Base-by-base conservation (phyloP, 2,113 vertebrate species). In the Gorsachius goisagi region DNA sequence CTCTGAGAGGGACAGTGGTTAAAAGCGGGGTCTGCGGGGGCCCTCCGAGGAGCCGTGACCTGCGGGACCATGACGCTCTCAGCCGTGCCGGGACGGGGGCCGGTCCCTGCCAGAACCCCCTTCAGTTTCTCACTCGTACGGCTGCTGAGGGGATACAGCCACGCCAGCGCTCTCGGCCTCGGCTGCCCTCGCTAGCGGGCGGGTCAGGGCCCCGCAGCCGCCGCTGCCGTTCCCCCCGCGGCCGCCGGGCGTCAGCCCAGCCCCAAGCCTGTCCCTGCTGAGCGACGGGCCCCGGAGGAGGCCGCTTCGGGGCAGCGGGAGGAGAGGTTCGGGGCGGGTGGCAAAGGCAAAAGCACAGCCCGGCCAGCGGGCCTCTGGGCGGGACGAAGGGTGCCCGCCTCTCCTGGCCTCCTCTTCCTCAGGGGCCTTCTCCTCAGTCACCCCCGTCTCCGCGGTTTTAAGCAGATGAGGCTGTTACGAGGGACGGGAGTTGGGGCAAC, bases 241-340 rank as follows among this genome's bases (percentile, higher is more conserved):
- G 74, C 91, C 92, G n/a, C 95, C 41, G 79, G 95, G 82, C 22
- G 95, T 75, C 89, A 83, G 78, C 81, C 30, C 32, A 87, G 47
- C 30, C 58, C 45, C 55, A 22, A 5, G 33, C 1, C 23, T 15
- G 32, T 37, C 56, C 16, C 50, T 2, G 39, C 47, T 22, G 28
- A 44, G 50, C 37, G 3, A 3, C 10, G 24, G 12, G 44, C 17
- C 6, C 4, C 9, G 33, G 13, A 4, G 45, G 52, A 15, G 55
- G 59, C 20, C 41, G 26, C 64, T 24, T 5, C 9, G 33, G 20
- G 39, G 19, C 47, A 5, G 22, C 9, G 4, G 55, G 19, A 32
- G 27, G 37, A 28, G 7, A 11, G 15, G 2, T 3, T 17, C 9
- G 58, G 32, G 1, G 8, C 18, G 12, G 26, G 17, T 0, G 3